Evolutionary conservation across 1,140 invertebrate species (phyloP).

Genomic region (Nephila pilipes): DNA sequence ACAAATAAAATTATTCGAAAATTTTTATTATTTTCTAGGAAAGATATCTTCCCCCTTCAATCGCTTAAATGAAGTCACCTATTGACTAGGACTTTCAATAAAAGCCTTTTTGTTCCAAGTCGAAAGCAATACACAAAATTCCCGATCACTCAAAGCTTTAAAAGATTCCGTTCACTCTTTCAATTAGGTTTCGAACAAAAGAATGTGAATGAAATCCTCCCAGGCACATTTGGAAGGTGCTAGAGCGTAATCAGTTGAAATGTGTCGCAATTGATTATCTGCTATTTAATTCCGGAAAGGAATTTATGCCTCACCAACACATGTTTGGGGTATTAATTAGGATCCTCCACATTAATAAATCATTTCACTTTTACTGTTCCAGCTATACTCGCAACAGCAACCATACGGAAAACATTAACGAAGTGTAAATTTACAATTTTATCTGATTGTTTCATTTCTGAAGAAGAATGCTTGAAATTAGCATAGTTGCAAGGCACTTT

Average conservation of each 20-base stretch:
- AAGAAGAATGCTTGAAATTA: constrained; percentile 16
- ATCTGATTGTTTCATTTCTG: background rate
- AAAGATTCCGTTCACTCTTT: constrained; percentile 25
- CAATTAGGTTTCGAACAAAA: constrained; percentile 54
- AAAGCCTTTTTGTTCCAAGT: constrained; percentile 47
- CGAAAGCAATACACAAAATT: constrained; percentile 46
- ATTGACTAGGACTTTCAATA: background rate
- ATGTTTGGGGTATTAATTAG: constrained; percentile 33
- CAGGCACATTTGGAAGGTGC: constrained; percentile 4
- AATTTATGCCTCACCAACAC: constrained; percentile 48
- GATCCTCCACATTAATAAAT: constrained; percentile 8
- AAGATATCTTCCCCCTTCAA: background rate
- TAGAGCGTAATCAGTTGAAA: constrained; percentile 37
- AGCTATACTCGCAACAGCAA: background rate
- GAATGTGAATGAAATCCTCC: constrained; percentile 33
- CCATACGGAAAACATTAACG: constrained; percentile 11
- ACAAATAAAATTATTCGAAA: background rate
- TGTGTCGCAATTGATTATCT: constrained; percentile 48
- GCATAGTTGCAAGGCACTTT: background rate
- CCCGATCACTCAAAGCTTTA: constrained; percentile 1
- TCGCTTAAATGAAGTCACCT: background rate
- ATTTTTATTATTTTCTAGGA: background rate
- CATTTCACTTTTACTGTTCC: constrained; percentile 15
- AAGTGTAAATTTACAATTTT: constrained; percentile 13
- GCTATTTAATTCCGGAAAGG: constrained; percentile 21